phyloP scores from a whole-genome alignment of 2,888 invertebrate species.

The Abscondita cerata region DNA sequence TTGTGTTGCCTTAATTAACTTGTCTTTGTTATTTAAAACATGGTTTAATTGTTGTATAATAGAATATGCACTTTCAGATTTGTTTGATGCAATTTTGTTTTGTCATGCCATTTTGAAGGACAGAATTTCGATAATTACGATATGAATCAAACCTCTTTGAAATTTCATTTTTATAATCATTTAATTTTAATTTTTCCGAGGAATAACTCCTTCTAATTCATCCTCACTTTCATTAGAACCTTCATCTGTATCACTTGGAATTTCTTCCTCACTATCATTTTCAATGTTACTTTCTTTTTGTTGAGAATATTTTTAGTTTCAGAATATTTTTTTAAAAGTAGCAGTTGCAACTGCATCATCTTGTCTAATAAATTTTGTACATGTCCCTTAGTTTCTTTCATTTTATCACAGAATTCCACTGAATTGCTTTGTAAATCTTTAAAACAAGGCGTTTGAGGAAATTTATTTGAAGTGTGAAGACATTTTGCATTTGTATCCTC shows the following conservation, averaged over 20 bases:
- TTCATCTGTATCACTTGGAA: slow-evolving; percentile 66
- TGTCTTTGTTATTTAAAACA: slow-evolving; percentile 77
- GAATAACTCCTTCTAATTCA: slow-evolving; percentile 44
- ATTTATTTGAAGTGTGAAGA: slow-evolving; percentile 75
- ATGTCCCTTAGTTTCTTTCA: slow-evolving; percentile 62
- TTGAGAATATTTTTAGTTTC: slow-evolving; percentile 68
- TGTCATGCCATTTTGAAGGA: slow-evolving; percentile 94
- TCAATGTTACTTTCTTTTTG: neutral
- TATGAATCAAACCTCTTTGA: slow-evolving; percentile 67
- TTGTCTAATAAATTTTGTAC: slow-evolving; percentile 70
- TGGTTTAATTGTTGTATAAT: slow-evolving; percentile 85
- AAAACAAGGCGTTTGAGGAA: slow-evolving; percentile 72
- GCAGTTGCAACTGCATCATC: slow-evolving; percentile 67
- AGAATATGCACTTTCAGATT: slow-evolving; percentile 63
- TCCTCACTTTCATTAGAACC: slow-evolving; percentile 57
- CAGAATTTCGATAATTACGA: slow-evolving; percentile 74
- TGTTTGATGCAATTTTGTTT: slow-evolving; percentile 79
- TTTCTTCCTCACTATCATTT: slow-evolving; percentile 67
- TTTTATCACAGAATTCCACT: slow-evolving; percentile 62
- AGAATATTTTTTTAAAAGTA: slow-evolving; percentile 63
- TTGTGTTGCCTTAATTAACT: slow-evolving; percentile 81
- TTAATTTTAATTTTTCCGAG: slow-evolving; percentile 63
- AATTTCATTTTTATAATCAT: slow-evolving; percentile 67
- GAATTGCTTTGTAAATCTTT: slow-evolving; percentile 57
- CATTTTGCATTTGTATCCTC: slow-evolving; percentile 87